Evolutionary conservation across 2,888 invertebrate genomes (phyloP), one percentile per base, ranked within the genome.

Genomic region (Drosophila aldrichi): DNA sequence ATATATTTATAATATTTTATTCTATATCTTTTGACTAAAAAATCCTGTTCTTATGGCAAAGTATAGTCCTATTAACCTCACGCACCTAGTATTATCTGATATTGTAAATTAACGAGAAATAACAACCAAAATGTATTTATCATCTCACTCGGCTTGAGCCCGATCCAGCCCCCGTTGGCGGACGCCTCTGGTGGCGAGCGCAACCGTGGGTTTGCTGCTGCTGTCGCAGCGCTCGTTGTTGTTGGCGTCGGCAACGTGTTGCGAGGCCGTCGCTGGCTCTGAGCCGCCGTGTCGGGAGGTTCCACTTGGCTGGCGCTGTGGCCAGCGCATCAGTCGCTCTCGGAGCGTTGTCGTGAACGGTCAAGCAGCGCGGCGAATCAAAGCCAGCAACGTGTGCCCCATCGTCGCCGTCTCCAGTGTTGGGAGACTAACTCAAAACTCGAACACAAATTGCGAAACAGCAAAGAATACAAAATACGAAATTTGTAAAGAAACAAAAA

Each of bases 321-420:
- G 66, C 70, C 40, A 63, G 57, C 62, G 58, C 70, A 73, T 91
- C 82, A 92, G 92, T 92, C 91, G 92, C 92, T 92, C 92, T 91
- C 89, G 81, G 91, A 92, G 92, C 91, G 91, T 91, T 91, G 91
- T 88, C 91, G 92, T 91, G 90, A 64, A 91, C 88, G 91, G 91
- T 91, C 66, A 81, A 81, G 77, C 0, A 78, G 63, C 62, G 72
- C 75, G 79, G 70, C 60, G 74, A 25, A 54, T 55, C 46, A 72
- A 66, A 88, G 68, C 65, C 64, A 80, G 63, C 61, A 77, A 60
- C 78, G 79, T 82, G 70, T 70, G 43, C 43, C 46, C 49, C 74
- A 48, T 54, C 79, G 63, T 66, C 74, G 64, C 59, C 60, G 78
- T 77, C 59, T 70, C 54, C 56, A 75, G 64, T 79, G 62, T 79